These are phyloP conservation scores for Sparus aurata DNA, from an alignment of 2,797 vertebrate genomes.

Conservation along the genomic window DNA sequence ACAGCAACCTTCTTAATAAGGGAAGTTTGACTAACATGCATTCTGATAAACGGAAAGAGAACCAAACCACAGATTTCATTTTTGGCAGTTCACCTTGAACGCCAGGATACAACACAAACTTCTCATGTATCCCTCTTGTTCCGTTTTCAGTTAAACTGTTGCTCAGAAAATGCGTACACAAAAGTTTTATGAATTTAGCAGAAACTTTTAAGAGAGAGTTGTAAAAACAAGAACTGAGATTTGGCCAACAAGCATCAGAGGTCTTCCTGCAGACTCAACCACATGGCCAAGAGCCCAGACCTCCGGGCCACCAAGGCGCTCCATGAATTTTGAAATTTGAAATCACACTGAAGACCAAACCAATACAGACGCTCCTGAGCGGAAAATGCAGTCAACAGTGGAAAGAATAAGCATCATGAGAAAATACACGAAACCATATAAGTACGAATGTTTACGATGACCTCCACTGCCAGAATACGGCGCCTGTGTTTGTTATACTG, in stretches of 20 bases:
- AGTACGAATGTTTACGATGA: no score
- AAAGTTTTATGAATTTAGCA: neutral
- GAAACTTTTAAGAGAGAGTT: slow-evolving; percentile 4
- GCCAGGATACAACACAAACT: neutral
- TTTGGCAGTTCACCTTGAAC: neutral
- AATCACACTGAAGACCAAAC: slow-evolving; percentile 4
- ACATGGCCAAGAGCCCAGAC: slow-evolving; percentile 22
- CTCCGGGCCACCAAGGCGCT: neutral
- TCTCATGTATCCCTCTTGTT: neutral
- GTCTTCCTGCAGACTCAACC: slow-evolving; percentile 9
- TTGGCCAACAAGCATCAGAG: neutral
- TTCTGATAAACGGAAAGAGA: neutral
- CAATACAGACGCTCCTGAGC: neutral
- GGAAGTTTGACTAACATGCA: neutral
- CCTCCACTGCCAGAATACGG: no score
- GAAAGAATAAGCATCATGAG: neutral
- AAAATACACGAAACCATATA: no score
- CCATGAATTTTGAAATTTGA: slow-evolving; percentile 16
- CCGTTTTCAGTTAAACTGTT: neutral
- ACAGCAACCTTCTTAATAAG: neutral
- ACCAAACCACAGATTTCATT: neutral
- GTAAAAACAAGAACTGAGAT: neutral
- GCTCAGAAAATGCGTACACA: neutral
- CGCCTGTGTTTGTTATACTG: no score
- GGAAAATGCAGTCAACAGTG: neutral